Evolutionary conservation across 2,888 invertebrate species (phyloP).

Genomic region (Toxonevra muliebris): DNA sequence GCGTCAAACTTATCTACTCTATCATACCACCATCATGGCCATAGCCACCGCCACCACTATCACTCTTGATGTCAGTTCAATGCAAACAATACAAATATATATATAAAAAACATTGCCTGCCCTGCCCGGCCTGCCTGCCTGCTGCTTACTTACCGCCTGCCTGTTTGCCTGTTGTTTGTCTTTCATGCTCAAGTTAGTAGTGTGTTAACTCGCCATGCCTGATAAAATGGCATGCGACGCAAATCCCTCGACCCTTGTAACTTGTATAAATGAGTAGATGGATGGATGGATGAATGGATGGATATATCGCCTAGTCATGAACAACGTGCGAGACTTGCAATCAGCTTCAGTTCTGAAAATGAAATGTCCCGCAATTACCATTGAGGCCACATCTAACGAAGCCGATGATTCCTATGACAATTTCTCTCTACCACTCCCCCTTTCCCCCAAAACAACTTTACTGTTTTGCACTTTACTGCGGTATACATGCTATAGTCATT

Average conservation of each 20-base stretch:
- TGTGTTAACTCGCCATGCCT: constrained; percentile 35
- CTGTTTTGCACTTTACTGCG: background rate
- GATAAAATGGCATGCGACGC: constrained; percentile 36
- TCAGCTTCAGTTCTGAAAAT: constrained; percentile 51
- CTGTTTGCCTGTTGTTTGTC: constrained; percentile 35
- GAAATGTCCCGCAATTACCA: constrained; percentile 64
- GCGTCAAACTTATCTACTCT: constrained; percentile 8
- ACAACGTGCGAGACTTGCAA: constrained; percentile 20
- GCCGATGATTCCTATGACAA: constrained; percentile 63
- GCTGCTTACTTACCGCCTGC: constrained; percentile 41
- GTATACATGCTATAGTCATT: constrained; percentile 13
- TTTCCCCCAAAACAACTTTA: background rate
- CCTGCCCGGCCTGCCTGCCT: constrained; percentile 21
- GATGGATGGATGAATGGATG: constrained; percentile 5
- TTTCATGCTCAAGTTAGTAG: constrained; percentile 16
- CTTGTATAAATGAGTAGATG: background rate
- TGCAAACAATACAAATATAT: constrained; percentile 25
- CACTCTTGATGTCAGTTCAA: constrained; percentile 18
- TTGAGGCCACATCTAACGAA: constrained; percentile 64
- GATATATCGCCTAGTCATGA: constrained; percentile 14
- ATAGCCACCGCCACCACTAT: background rate
- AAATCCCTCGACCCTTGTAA: constrained; percentile 30
- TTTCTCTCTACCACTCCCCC: constrained; percentile 38
- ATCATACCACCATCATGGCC: constrained; percentile 14
- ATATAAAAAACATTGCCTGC: constrained; percentile 8